phyloP scores from a whole-genome alignment of 2,888 invertebrate genomes.

The Lumbricus terrestris region DNA sequence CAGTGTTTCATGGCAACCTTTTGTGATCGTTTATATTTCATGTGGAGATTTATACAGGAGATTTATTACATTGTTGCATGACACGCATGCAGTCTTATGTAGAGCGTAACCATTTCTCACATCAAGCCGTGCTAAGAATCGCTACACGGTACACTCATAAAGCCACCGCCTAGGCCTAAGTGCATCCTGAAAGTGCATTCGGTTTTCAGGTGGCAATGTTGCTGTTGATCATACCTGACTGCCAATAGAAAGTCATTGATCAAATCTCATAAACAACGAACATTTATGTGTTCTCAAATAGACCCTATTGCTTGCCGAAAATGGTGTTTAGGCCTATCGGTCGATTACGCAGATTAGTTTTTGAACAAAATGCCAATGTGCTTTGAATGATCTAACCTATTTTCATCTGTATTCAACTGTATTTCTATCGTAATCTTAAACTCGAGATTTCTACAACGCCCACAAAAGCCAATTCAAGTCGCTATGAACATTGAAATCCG shows the following conservation, averaged over 20 bases:
- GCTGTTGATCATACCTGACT: too few relatives aligned
- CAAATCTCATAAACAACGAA: neutral
- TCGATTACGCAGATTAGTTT: neutral
- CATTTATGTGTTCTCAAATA: neutral
- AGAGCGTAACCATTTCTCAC: neutral
- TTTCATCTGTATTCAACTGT: too few relatives aligned
- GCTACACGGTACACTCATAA: too few relatives aligned
- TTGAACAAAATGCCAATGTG: neutral
- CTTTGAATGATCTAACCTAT: too few relatives aligned
- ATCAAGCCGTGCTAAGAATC: neutral
- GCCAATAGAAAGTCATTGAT: too few relatives aligned
- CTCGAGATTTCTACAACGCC: too few relatives aligned
- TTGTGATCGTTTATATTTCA: neutral
- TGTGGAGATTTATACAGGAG: neutral
- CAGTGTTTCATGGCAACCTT: neutral
- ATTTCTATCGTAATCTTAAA: too few relatives aligned
- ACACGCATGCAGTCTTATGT: too few relatives aligned
- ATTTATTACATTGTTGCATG: neutral
- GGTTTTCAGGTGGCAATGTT: neutral
- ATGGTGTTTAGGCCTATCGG: neutral
- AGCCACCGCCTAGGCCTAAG: too few relatives aligned
- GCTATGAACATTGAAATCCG: too few relatives aligned
- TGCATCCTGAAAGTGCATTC: neutral
- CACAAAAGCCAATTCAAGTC: too few relatives aligned
- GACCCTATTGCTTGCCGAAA: neutral